Evolutionary conservation across 2,113 vertebrate species (phyloP), one percentile per base, ranked within the genome.

Genomic region (Varanus komodoensis): DNA sequence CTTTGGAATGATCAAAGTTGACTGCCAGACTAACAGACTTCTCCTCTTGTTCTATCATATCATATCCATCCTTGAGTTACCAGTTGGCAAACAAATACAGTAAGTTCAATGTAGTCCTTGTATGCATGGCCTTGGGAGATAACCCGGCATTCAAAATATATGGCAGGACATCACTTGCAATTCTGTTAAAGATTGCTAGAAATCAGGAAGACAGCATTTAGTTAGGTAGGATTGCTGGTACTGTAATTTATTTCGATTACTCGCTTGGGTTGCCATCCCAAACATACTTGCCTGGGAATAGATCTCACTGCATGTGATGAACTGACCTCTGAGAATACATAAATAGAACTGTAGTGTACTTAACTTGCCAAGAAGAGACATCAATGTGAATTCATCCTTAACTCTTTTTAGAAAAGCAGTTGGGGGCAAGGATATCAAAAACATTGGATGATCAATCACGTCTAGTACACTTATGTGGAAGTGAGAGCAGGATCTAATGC

Each of bases 181-280:
- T 29, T 75, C 85, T 87, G 25, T 87, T 77, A 87, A 27, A 38
- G 32, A 44, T 17, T 44, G 9, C 91, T 73, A 93, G 88, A 87
- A 32, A 84, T 44, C 4, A 75, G 27, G 69, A 27, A 54, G 73
- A 9, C n/a, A 87, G 54, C 32, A 71, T 84, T 84, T 3, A 1
- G 0, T 1, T 1, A 15, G 54, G 29, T 8, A 81, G n/a, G 8
- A 86, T 8, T 38, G 2, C 29, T 78, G 23, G 32, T 3, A 57
- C n/a, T 83, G 23, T 87, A 12, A 6, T 82, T 17, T 90, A 50
- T 3, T 78, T 88, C 54, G 54, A 82, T 61, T n/a, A 86, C 71
- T 74, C 69, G 57, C 8, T 34, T 57, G 57, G 8, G 23, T 64
- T 64, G 2, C 21, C n/a, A 67, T 61, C 17, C 57, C 12, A 83